These are phyloP conservation scores for Mirza zaza DNA, from an alignment of 2,113 vertebrate genomes.

Conservation along the genomic window DNA sequence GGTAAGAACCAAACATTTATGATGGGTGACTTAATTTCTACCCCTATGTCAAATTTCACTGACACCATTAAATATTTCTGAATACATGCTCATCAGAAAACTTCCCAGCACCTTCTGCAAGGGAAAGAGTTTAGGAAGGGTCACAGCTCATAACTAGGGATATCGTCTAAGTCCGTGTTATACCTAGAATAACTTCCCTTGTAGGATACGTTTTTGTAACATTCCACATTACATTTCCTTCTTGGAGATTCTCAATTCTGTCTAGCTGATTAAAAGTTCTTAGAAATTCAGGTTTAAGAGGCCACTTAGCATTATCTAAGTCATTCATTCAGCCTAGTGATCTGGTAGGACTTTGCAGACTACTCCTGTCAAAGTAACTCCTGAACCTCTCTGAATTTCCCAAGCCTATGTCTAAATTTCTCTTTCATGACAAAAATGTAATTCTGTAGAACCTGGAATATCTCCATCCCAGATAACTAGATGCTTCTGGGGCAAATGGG, in stretches of 20 bases:
- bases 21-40: background rate
- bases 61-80: conserved; percentile 18
- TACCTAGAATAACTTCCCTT: background rate
- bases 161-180: background rate
- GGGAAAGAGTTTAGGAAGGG: background rate
- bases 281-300: background rate
- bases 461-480: background rate
- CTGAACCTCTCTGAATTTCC: background rate
- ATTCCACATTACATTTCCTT: background rate
- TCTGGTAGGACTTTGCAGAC: background rate
- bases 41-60: background rate
- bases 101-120: background rate
- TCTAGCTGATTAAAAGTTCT: background rate
- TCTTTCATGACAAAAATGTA: background rate
- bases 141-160: background rate
- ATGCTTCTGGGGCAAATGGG: background rate
- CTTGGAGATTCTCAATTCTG: background rate
- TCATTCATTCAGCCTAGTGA: background rate
- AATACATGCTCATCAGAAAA: background rate
- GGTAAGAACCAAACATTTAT: background rate
- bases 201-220: background rate
- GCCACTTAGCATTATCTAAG: background rate
- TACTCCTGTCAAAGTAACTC: background rate
- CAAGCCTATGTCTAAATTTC: background rate
- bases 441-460: background rate